A percentile compares a stretch with the other conserved stretches of the same genome.
phyloP scores from a whole-genome alignment of 2,113 vertebrate species.

The Xyrauchen texanus region DNA sequence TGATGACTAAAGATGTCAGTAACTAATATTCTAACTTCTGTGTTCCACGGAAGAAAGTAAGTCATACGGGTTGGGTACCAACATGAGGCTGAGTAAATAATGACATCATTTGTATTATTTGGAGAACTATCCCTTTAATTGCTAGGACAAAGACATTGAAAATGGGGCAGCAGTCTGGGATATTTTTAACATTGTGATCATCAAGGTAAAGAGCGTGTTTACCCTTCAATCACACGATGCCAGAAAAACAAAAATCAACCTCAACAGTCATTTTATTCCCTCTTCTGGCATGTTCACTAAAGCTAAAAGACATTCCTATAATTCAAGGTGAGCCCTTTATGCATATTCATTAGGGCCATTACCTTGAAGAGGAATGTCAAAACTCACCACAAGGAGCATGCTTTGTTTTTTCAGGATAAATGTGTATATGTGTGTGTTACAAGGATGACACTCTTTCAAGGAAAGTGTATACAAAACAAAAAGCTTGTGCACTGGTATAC shows the following conservation, averaged over 20 bases:
- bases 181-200: not conserved
- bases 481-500: slow-evolving; percentile 2
- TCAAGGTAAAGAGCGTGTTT: slow-evolving; percentile 19
- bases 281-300: slow-evolving; percentile 30
- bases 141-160: not conserved
- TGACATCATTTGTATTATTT: too few relatives aligned
- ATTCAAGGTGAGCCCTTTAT: slow-evolving; percentile 48
- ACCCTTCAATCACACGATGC: slow-evolving; percentile 42
- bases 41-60: too few relatives aligned
- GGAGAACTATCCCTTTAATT: not conserved
- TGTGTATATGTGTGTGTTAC: slow-evolving; percentile 20
- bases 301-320: slow-evolving; percentile 43
- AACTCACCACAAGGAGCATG: slow-evolving; percentile 30
- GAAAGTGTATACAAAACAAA: slow-evolving; percentile 38
- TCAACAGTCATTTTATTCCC: slow-evolving; percentile 43
- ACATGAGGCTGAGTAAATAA: too few relatives aligned
- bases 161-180: not conserved
- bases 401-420: slow-evolving; percentile 44
- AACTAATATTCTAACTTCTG: too few relatives aligned
- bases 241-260: slow-evolving; percentile 37
- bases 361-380: slow-evolving; percentile 49
- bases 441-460: slow-evolving; percentile 47
- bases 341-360: slow-evolving; percentile 47
- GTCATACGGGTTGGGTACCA: too few relatives aligned
- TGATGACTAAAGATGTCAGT: too few relatives aligned